Base-by-base conservation (phyloP, 2,888 invertebrate genomes). In the Trissoscelio sp. region DNA sequence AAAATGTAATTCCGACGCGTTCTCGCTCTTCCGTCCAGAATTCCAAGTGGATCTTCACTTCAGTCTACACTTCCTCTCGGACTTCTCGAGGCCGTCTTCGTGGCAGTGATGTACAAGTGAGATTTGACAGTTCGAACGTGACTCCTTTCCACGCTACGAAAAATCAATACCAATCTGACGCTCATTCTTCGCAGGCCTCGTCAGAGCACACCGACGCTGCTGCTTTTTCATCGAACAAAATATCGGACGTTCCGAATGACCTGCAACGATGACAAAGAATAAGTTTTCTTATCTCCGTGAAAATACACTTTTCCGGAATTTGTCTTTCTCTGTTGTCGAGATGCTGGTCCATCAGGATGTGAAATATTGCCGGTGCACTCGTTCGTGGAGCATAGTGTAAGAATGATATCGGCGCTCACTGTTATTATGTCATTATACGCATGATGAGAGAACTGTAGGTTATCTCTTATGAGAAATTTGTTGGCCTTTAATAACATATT, bases 1-100 rank as follows among this genome's bases (percentile, higher is more conserved):
- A 90, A 89, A 90, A 90, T 88, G 89, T 90, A 89, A 90, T 88
- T 88, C 88, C 88, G 86, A 79, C 84, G 86, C 84, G 85, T 86
- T 86, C 85, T 80, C 83, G 79, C 85, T 85, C 79, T 79, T 69
- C 82, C 80, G 58, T 51, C 70, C 75, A 77, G 87, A 88, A 88
- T 88, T 87, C 87, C 85, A 87, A 87, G 87, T 86, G 86, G 78
- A 85, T 82, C 86, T 81, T 78, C 73, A 64, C 73, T 55, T 64
- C 73, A 46, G 73, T 78, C 74, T 44, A 74, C 62, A 69, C 69
- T 69, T 72, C 44, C 72, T 69, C 80, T 72, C 55, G 64, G 70
- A 67, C 72, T 66, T 69, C 31, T 67, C 60, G 60, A 58, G 60
- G 64, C 83, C 82, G 79, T 84, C 84, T 83, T 85, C 84, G 83